These are phyloP conservation scores for Agriotes lineatus DNA, from an alignment of 2,888 invertebrate genomes.

Conservation along the genomic window DNA sequence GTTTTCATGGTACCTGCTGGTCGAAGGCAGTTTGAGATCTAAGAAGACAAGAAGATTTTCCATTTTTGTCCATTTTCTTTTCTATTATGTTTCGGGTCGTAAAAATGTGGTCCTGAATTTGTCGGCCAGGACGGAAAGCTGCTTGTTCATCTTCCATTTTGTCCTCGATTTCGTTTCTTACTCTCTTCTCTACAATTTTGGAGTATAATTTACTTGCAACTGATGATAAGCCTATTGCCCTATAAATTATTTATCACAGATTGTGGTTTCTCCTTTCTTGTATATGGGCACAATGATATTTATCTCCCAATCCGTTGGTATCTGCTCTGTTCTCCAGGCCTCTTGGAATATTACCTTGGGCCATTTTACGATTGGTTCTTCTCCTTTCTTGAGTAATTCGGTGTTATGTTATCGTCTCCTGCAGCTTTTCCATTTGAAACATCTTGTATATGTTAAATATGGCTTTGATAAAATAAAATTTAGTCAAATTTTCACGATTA, in stretches of 20 bases:
- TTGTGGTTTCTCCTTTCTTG: background rate
- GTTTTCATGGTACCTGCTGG: background rate
- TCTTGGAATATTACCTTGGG: background rate
- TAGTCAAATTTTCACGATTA: too few relatives aligned
- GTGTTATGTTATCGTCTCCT: background rate
- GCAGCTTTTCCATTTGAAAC: slow-evolving; percentile 4
- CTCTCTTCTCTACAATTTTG: background rate
- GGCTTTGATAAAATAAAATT: too few relatives aligned
- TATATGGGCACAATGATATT: slow-evolving; percentile 1
- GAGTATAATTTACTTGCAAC: background rate
- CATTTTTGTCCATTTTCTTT: background rate
- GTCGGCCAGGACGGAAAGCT: background rate
- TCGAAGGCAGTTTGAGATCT: background rate
- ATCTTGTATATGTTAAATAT: too few relatives aligned
- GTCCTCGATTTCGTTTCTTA: slow-evolving; percentile 3
- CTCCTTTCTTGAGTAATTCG: background rate
- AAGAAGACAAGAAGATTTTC: background rate
- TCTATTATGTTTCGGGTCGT: background rate
- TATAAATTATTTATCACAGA: background rate
- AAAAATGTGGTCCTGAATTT: background rate
- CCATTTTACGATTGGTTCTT: background rate
- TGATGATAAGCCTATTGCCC: background rate
- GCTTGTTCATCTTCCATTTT: slow-evolving; percentile 2
- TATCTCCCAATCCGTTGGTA: background rate
- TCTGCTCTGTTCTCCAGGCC: background rate